Evolutionary conservation across 1,140 invertebrate species (phyloP).

Genomic region (Trichoplusia ni): DNA sequence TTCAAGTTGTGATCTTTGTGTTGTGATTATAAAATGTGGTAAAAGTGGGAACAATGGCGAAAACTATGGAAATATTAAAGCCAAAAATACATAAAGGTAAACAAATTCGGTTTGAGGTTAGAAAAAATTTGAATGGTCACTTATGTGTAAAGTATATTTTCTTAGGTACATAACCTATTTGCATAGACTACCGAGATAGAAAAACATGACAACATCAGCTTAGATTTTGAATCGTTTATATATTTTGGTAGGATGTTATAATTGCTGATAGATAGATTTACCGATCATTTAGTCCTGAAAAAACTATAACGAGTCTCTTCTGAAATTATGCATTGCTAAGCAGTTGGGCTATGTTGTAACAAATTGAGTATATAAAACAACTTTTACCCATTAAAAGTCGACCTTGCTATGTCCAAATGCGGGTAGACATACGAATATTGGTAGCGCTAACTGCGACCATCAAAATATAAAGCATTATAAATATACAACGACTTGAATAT

Average conservation of each 20-base stretch:
- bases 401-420: slow-evolving; percentile 13
- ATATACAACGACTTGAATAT: not conserved
- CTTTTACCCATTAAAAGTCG: slow-evolving; percentile 16
- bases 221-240: too few relatives aligned
- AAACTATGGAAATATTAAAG: too few relatives aligned
- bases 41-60: too few relatives aligned
- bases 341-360: slow-evolving; percentile 12
- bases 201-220: too few relatives aligned
- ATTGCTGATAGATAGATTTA: not conserved
- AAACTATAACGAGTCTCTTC: not conserved
- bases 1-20: not conserved
- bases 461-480: not conserved
- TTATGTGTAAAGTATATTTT: too few relatives aligned
- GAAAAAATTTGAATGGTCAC: too few relatives aligned
- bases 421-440: slow-evolving; percentile 4
- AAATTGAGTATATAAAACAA: slow-evolving; percentile 15
- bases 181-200: too few relatives aligned
- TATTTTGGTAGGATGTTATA: not conserved
- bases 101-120: too few relatives aligned
- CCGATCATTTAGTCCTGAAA: not conserved
- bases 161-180: too few relatives aligned
- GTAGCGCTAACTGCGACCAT: not conserved
- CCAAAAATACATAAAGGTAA: too few relatives aligned
- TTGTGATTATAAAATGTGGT: not conserved
- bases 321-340: slow-evolving; percentile 7